A percentile compares a stretch with the other conserved stretches of the same genome.
Evolutionary conservation across 2,113 vertebrate genomes (phyloP).

Genomic region (Vulpes ferrilata): DNA sequence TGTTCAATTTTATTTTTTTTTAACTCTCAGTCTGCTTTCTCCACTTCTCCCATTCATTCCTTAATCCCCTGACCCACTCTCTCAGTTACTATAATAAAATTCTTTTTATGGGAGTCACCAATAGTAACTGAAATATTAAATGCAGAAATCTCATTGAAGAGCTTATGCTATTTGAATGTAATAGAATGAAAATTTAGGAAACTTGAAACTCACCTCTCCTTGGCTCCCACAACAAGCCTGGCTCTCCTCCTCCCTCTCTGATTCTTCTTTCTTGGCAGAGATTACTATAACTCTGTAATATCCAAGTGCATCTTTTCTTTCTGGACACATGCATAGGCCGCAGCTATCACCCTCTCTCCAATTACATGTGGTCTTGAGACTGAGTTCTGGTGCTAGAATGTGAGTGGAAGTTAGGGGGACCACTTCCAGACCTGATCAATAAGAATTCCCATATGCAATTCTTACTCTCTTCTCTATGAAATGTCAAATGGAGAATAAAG

Average conservation of each 20-base stretch:
- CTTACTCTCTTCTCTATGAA: not conserved
- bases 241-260: not conserved
- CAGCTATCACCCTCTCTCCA: not conserved
- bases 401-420: not conserved
- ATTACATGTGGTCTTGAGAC: not conserved
- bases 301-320: not conserved
- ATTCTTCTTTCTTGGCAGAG: not conserved
- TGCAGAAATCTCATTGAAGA: not conserved
- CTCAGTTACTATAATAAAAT: not conserved
- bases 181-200: not conserved
- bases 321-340: fast-evolving
- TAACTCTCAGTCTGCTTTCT: not conserved
- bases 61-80: not conserved
- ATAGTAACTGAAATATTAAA: not conserved
- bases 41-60: not conserved
- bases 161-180: not conserved
- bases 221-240: not conserved
- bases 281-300: not conserved
- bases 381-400: not conserved
- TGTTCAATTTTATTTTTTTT: not conserved
- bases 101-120: not conserved
- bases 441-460: not conserved
- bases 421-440: not conserved
- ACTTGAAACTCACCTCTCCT: not conserved
- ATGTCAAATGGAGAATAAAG: not conserved